Conservation (phyloP, 2,888 invertebrate genomes). For the Cordylochernes scorpioides region DNA sequence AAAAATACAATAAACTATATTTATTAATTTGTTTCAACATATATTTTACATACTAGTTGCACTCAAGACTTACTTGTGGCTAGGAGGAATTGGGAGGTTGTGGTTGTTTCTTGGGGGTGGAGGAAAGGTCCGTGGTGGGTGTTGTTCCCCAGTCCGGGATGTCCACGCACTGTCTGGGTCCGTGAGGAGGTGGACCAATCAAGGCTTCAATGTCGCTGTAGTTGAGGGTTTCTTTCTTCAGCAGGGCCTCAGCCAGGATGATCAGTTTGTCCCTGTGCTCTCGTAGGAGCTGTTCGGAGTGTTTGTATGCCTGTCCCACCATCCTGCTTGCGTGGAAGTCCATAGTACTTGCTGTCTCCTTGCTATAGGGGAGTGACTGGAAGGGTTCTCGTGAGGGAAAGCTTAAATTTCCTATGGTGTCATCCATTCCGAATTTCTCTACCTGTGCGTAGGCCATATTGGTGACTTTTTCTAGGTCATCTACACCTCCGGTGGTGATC, state of each 20-base stretch:
- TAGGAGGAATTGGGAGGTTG: too few relatives aligned
- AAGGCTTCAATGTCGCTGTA: conserved; percentile 46
- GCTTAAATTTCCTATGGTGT: conserved; percentile 51
- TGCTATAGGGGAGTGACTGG: conserved; percentile 89
- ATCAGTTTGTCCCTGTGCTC: conserved; percentile 54
- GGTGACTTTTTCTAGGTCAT: conserved; percentile 81
- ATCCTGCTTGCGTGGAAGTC: conserved; percentile 54
- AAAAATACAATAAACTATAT: too few relatives aligned
- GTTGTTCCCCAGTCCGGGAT: conserved; percentile 51
- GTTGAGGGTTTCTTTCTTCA: conserved; percentile 24
- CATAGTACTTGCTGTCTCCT: conserved; percentile 46
- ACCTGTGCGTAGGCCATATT: conserved; percentile 78
- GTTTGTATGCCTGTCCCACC: conserved; percentile 46
- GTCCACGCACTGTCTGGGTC: conserved; percentile 40
- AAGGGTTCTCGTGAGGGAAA: too few relatives aligned
- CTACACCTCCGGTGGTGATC: conserved; percentile 54
- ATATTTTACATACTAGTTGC: too few relatives aligned
- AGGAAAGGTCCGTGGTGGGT: too few relatives aligned
- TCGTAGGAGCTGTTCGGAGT: conserved; percentile 46
- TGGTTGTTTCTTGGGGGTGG: too few relatives aligned
- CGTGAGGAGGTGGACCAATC: conserved; percentile 63
- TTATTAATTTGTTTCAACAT: too few relatives aligned
- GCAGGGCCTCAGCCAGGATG: conserved; percentile 24
- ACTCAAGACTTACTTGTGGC: too few relatives aligned
- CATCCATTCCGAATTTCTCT: conserved; percentile 69